Percentiles rank a stretch among this genome's conserved stretches.
phyloP scores from a whole-genome alignment of 2,797 vertebrate genomes.

The Chromis chromis region DNA sequence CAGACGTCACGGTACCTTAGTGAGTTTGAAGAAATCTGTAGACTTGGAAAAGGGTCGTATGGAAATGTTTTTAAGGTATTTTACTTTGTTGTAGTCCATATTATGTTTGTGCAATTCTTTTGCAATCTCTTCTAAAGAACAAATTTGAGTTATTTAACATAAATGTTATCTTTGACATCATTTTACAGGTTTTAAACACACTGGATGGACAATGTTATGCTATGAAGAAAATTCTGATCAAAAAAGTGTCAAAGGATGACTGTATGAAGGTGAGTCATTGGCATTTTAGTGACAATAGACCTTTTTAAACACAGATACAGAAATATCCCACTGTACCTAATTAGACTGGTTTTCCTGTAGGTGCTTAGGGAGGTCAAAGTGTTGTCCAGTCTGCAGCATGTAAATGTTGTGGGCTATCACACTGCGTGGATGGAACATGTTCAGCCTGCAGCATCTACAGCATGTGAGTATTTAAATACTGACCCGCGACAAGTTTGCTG shows the following conservation, averaged over 20 bases:
- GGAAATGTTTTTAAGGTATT: constrained; percentile 95
- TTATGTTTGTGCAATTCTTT: background rate
- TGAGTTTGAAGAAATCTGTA: constrained; percentile 93
- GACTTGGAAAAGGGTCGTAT: constrained; percentile 94
- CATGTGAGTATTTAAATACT: constrained; percentile 66
- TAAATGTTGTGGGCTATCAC: constrained; percentile 95
- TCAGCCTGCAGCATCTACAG: constrained; percentile 77
- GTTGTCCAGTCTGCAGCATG: constrained; percentile 93
- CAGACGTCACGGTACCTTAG: constrained; percentile 95
- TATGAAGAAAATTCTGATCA: constrained; percentile 98
- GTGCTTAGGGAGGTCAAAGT: constrained; percentile 97
- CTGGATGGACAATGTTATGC: constrained; percentile 95
- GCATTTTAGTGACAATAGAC: background rate
- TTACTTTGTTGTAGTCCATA: background rate
- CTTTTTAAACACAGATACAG: background rate
- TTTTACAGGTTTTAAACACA: constrained; percentile 93
- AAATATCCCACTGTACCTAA: background rate
- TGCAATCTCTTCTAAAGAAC: background rate
- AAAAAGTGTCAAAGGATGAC: constrained; percentile 91
- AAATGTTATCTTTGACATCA: background rate
- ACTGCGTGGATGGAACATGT: constrained; percentile 98
- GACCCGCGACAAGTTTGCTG: background rate
- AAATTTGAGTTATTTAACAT: background rate
- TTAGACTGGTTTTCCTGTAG: constrained; percentile 70
- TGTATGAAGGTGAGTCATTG: constrained; percentile 91